Base-by-base conservation (phyloP, 2,797 vertebrate species). In the Schizopygopsis pylzovi region DNA sequence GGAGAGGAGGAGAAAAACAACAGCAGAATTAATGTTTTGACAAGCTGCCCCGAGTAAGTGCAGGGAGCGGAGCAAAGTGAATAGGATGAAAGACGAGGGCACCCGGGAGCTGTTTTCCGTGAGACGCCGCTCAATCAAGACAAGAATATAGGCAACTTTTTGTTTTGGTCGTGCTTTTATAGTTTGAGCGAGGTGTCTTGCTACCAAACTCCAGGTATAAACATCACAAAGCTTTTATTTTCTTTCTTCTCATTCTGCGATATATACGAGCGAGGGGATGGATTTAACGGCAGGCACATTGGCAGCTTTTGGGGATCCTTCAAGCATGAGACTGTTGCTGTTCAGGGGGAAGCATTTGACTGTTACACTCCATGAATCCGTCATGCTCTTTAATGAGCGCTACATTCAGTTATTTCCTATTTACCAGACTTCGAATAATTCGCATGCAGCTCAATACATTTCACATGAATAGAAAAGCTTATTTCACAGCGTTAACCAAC, bases 1-100 rank as follows among this genome's bases (percentile, higher is more conserved):
- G 49, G 84, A 81, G 76, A 70, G 70, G 33, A 43, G 78, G 85
- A 89, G 93, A 70, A 80, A 92, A 93, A 92, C 94, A 92, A 93
- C 90, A 92, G 92, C 87, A 84, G 91, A 92, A 93, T 92, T 93
- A 93, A 92, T 93, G 92, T 92, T 91, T 87, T 88, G 85, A 91
- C 90, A 91, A 92, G 91, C 87, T 88, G 89, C 70, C 84, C 81
- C 18, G 0, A 33, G 65, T 82, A 90, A 87, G 81, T 45, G 67
- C 67, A 76, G 41, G 59, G 65, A 84, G 77, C 73, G 54, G 71
- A 71, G 75, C 72, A 41, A 73, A 77, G 75, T 84, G 86, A 90
- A 83, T 59, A 85, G 63, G 89, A 90, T 90, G 86, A 86, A 81
- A 87, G 81, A 72, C 7, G 33, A 75, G 90, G 88, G 90, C 90